Base-by-base conservation (phyloP, 2,113 vertebrate species). In the Muscicapa adusta region DNA sequence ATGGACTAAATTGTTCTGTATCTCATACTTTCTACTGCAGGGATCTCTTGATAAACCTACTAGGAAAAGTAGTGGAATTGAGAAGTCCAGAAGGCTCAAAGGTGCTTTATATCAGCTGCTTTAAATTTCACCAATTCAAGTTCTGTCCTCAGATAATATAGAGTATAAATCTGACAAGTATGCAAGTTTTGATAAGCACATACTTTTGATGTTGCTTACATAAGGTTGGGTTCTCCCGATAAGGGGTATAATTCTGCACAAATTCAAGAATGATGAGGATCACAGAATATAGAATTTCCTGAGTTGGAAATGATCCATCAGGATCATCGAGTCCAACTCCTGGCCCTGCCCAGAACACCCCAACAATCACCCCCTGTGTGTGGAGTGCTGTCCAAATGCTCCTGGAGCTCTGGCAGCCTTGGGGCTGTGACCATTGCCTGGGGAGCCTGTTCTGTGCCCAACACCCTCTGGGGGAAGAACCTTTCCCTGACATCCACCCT, bases 331-430 rank as follows among this genome's bases (percentile, higher is more conserved):
- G 20, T 11, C 17, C 29, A 34, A 0, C 19, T 8, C 40, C 70
- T 22, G 17, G 20, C 20, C 17, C 34, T 42, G 20, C 54, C 0
- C 20, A 75, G 33, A 16, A 42, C 9, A 42, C 18, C 31, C 78
- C 42, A 14, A 3, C 25, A 48, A 70, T 70, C 17, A 56, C 31
- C 8, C 14, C 10, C 28, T 15, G 19, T 14, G 9, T 33, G 25
- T 61, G 17, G 11, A 40, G 20, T 0, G 0, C 1, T 54, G 6
- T 15, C 54, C 70, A 60, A 47, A 47, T 0, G 0, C 29, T 68
- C 62, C 25, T 31, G 24, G 5, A 75, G 54, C 29, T 75, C 29
- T 54, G 70, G 53, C 70, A 71, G 40, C n/a, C 40, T 31, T 9
- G 20, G 42, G 6, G 14, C 40, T 0, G 0, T 40, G 65, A 4